These are phyloP conservation scores for Ephydatia muelleri DNA, from an alignment of 37 sponge, comb jelly and placozoan genomes.

Conservation along the genomic window DNA sequence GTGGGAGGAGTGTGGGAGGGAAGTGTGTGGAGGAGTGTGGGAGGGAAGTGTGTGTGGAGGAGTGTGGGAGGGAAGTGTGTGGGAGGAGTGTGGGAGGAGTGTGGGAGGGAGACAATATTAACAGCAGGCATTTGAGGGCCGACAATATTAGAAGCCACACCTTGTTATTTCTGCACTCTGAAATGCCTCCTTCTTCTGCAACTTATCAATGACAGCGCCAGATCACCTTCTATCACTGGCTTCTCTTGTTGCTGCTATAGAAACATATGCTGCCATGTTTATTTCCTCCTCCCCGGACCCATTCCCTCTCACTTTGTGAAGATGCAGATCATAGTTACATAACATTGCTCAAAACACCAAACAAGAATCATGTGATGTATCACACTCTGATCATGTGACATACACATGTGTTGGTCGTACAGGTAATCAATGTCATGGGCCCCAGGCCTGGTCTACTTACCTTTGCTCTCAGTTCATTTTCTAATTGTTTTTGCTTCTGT, in stretches of 20 bases:
- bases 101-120: too few species aligned
- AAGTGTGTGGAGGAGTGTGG: too few species aligned
- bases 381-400: too few species aligned
- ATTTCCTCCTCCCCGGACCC: not conserved
- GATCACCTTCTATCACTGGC: constrained; percentile 31
- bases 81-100: too few species aligned
- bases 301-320: not conserved
- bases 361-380: too few species aligned
- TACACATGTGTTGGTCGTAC: too few species aligned
- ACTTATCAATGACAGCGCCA: constrained; percentile 28
- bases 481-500: constrained; percentile 32
- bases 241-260: not conserved
- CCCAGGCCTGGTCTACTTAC: not conserved
- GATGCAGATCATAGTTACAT: too few species aligned
- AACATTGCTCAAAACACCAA: too few species aligned
- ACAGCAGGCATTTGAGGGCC: too few species aligned
- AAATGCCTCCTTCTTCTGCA: constrained; percentile 29
- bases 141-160: not conserved
- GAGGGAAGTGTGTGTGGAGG: too few species aligned
- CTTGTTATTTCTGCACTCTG: constrained; percentile 58
- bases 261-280: not conserved
- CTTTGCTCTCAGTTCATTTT: constrained; percentile 43
- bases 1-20: too few species aligned
- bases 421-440: not conserved
- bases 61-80: too few species aligned